These are phyloP conservation scores for Acanthosepion lycidas DNA, from an alignment of 2,888 invertebrate species.

Conservation along the genomic window DNA sequence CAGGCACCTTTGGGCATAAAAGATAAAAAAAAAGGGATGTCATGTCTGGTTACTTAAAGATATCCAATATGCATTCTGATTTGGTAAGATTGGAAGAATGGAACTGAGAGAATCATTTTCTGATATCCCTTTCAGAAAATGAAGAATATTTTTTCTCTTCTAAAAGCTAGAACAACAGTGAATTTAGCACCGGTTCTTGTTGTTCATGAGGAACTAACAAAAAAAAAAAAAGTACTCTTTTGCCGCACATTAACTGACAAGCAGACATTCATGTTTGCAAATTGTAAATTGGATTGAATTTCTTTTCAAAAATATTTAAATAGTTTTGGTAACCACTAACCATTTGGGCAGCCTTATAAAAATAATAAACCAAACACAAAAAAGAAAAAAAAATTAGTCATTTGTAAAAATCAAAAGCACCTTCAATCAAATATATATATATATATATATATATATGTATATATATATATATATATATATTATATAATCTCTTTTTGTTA, in stretches of 20 bases:
- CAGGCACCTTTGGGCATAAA: conserved; percentile 1
- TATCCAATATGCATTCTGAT: neutral
- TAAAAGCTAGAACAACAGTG: neutral
- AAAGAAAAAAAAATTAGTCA: too few species aligned
- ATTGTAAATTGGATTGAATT: neutral
- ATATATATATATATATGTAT: too few species aligned
- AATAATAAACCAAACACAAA: too few species aligned
- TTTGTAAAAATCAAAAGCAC: too few species aligned
- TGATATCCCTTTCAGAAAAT: neutral
- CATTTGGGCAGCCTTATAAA: conserved; percentile 5
- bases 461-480: too few species aligned
- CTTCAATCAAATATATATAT: too few species aligned
- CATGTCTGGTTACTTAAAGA: neutral
- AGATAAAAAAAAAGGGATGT: too few species aligned
- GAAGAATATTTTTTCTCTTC: neutral
- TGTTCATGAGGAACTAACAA: neutral
- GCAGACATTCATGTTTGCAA: neutral
- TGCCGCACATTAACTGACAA: neutral
- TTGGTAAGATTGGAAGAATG: neutral
- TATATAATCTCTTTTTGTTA: too few species aligned
- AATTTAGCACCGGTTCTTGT: neutral
- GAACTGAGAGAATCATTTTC: neutral
- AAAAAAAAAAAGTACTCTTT: neutral
- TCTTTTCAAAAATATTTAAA: neutral
- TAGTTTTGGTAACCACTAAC: neutral